phyloP scores from a whole-genome alignment of 2,113 vertebrate genomes.

The Corythornis vintsioides region DNA sequence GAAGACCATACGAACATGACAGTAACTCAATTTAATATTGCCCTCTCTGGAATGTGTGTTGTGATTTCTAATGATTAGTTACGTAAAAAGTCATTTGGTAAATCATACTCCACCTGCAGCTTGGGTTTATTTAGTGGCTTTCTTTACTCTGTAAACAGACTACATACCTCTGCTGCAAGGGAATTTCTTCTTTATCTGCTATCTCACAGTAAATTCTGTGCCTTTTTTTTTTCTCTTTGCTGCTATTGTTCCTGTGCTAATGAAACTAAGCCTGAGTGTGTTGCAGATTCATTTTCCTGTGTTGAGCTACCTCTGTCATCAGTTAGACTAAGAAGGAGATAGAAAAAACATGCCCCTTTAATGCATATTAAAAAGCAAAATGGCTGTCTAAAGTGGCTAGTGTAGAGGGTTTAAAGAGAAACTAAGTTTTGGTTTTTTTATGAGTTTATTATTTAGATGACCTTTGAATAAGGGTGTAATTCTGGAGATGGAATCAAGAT shows the following conservation, averaged over 20 bases:
- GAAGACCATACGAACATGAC: not conserved
- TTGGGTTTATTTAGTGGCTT: not conserved
- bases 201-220: not conserved
- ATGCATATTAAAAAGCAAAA: not conserved
- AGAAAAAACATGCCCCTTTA: not conserved
- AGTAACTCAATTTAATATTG: conserved; percentile 33
- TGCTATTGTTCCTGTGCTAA: not conserved
- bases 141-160: not conserved
- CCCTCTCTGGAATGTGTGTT: conserved; percentile 33
- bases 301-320: not conserved
- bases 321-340: not conserved
- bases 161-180: not conserved
- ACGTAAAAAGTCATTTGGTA: not conserved
- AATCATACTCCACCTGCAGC: not conserved
- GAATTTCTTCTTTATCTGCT: not conserved
- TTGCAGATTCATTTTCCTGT: not conserved
- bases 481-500: conserved; percentile 24
- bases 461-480: not conserved
- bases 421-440: not conserved
- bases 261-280: not conserved
- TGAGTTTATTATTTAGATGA: conserved; percentile 8
- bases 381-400: not conserved
- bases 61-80: conserved; percentile 42
- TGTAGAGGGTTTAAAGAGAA: not conserved
- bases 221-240: not conserved